Percentiles rank a stretch among this genome's conserved stretches.
phyloP scores from a whole-genome alignment of 2,113 vertebrate genomes.

The Drymodes brunneopygia region DNA sequence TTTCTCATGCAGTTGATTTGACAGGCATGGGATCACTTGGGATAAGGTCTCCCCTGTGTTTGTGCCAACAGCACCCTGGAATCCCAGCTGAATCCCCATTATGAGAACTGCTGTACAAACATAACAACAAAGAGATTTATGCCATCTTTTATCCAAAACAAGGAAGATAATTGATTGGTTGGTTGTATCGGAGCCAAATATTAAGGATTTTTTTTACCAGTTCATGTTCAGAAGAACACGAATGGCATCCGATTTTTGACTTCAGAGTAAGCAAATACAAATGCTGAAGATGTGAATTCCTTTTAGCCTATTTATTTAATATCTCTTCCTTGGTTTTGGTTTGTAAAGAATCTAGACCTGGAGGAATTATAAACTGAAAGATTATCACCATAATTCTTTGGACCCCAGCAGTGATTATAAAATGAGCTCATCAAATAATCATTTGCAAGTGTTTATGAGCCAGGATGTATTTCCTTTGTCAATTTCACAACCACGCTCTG shows the following conservation, averaged over 20 bases:
- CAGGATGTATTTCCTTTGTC: neutral
- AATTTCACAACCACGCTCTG: neutral
- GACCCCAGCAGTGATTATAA: neutral
- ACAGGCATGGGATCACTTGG: neutral
- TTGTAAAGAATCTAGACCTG: neutral
- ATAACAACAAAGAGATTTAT: neutral
- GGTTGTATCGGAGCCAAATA: neutral
- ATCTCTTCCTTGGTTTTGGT: neutral
- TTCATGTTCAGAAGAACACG: neutral
- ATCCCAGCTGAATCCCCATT: neutral
- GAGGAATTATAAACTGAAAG: neutral
- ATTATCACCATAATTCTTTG: neutral
- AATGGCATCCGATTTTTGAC: neutral
- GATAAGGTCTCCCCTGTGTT: neutral
- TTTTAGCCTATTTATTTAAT: neutral
- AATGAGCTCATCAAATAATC: neutral
- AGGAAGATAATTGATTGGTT: neutral
- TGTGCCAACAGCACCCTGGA: neutral
- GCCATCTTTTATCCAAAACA: neutral
- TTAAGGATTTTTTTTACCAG: neutral
- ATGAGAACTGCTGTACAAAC: neutral
- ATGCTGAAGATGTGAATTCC: neutral
- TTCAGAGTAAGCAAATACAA: neutral
- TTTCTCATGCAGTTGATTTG: neutral
- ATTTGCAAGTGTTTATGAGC: neutral